A percentile compares a stretch with the other conserved stretches of the same genome.
These are phyloP conservation scores for Pyrgus malvae DNA, from an alignment of 2,888 invertebrate genomes.

Conservation along the genomic window DNA sequence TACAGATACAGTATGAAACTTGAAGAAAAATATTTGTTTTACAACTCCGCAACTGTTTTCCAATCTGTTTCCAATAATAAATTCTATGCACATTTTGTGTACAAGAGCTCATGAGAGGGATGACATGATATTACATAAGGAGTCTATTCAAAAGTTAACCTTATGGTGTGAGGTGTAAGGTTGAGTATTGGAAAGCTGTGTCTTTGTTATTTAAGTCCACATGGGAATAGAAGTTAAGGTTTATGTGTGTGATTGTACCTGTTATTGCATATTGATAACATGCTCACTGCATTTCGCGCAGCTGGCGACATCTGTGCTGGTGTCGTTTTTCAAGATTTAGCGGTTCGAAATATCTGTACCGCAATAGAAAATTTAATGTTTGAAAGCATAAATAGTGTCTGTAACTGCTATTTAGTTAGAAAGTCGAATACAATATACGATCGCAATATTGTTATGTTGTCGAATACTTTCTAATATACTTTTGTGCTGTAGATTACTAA, in stretches of 20 bases:
- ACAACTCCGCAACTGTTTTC: slow-evolving; percentile 35
- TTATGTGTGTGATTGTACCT: slow-evolving; percentile 21
- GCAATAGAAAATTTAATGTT: too few species aligned
- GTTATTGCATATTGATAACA: slow-evolving; percentile 27
- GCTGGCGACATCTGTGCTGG: slow-evolving; percentile 10
- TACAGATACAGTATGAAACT: slow-evolving; percentile 14
- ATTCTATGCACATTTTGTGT: slow-evolving; percentile 37
- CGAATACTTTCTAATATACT: too few species aligned
- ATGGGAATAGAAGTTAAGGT: slow-evolving; percentile 23
- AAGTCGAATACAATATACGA: too few species aligned
- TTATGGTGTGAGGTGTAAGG: neutral
- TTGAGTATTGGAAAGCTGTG: neutral
- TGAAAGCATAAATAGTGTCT: too few species aligned
- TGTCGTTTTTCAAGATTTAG: neutral
- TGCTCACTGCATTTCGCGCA: slow-evolving; percentile 20
- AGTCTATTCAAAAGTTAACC: neutral
- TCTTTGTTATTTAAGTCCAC: slow-evolving; percentile 21
- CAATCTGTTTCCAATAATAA: slow-evolving; percentile 37
- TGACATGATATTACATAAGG: slow-evolving; percentile 7
- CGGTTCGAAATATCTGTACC: too few species aligned
- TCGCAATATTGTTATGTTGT: too few species aligned
- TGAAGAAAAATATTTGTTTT: slow-evolving; percentile 21
- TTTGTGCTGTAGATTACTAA: too few species aligned
- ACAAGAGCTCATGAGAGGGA: slow-evolving; percentile 33
- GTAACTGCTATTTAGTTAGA: too few species aligned